Conservation (phyloP, 1,140 invertebrate genomes). For the Drosophila sulfurigaster region DNA sequence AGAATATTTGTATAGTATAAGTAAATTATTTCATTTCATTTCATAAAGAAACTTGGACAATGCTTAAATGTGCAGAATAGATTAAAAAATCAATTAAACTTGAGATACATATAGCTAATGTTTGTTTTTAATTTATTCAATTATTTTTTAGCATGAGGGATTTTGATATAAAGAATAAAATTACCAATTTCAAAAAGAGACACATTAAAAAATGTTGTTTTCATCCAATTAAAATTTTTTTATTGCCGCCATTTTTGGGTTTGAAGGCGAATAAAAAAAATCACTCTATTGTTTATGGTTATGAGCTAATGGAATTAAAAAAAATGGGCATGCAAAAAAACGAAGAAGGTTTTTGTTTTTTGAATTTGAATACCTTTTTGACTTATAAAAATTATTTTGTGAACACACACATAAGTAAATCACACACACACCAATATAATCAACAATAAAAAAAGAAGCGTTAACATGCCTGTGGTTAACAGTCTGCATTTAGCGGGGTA, state of each 20-base stretch:
- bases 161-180: constrained; percentile 4
- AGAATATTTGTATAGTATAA: no score
- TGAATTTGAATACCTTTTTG: constrained; percentile 27
- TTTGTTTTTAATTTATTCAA: constrained; percentile 5
- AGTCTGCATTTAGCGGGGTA: constrained; percentile 17
- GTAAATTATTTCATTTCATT: no score
- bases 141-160: not conserved
- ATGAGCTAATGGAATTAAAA: constrained; percentile 63
- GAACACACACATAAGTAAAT: constrained; percentile 4
- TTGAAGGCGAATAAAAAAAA: constrained; percentile 34
- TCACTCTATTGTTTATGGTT: constrained; percentile 53
- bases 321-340: constrained; percentile 43
- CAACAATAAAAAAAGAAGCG: no score
- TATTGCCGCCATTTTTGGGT: constrained; percentile 45
- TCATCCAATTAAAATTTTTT: constrained; percentile 41
- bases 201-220: constrained; percentile 33
- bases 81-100: not conserved
- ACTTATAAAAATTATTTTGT: constrained; percentile 15
- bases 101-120: not conserved
- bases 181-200: constrained; percentile 12
- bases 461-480: constrained; percentile 20
- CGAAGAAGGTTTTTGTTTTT: constrained; percentile 12
- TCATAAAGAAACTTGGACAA: no score
- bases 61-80: no score
- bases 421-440: not conserved